Percentiles rank a stretch among this genome's conserved stretches.
Conservation (phyloP, 2,113 vertebrate genomes). For the Gallinago paraguaiae region DNA sequence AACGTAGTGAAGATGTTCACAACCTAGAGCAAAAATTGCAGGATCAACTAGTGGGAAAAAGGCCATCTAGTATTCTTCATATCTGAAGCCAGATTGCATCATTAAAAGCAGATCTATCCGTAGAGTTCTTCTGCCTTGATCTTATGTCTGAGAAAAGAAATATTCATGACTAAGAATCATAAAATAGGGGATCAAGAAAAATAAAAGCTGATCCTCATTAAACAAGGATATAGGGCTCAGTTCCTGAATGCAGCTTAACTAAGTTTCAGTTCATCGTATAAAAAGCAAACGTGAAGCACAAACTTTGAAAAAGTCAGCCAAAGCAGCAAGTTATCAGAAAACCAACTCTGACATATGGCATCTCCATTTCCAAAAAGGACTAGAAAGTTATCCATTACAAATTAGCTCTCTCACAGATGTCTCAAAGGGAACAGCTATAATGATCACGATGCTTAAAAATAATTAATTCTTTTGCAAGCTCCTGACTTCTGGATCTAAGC, state of each 20-base stretch:
- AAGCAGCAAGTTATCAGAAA: slow-evolving; percentile 4
- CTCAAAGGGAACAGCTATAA: slow-evolving; percentile 6
- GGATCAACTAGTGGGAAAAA: neutral
- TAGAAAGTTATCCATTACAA: neutral
- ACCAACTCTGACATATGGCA: neutral
- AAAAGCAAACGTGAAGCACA: neutral
- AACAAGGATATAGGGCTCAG: neutral
- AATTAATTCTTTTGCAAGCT: neutral
- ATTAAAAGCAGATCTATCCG: neutral
- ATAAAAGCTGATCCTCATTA: neutral
- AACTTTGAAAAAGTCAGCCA: slow-evolving; percentile 25
- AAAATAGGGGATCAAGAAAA: neutral
- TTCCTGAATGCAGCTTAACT: neutral
- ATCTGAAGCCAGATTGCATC: neutral
- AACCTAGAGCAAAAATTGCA: neutral
- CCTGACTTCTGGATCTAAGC: neutral
- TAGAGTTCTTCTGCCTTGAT: neutral
- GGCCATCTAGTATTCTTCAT: neutral
- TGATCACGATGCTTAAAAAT: slow-evolving; percentile 7
- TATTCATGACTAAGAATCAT: neutral
- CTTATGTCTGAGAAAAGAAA: neutral
- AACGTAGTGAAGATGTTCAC: neutral
- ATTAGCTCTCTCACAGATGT: slow-evolving; percentile 25
- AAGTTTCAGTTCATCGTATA: neutral
- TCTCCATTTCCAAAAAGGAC: neutral